Evolutionary conservation across 2,113 vertebrate species (phyloP), one percentile per base, ranked within the genome.

Genomic region (Dasyornis broadbenti): DNA sequence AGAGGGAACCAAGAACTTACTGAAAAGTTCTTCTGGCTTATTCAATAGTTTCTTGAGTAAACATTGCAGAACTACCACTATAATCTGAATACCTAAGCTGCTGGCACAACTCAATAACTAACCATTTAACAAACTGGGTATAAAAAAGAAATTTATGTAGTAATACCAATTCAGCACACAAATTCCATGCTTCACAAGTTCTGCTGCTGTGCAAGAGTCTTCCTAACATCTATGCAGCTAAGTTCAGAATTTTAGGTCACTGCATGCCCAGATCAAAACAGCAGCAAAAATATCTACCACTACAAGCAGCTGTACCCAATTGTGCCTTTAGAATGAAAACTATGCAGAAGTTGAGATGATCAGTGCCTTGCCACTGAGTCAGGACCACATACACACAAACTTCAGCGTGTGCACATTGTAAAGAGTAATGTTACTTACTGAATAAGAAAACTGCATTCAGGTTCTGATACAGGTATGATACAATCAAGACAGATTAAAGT

Each of bases 241-340:
- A 72, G 27, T 70, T 59, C 65, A 94, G 85, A 50, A 80, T 89
- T 93, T 85, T 35, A 88, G 39, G 59, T 96, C 79, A 92, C 91
- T 95, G 96, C 96, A 94, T 89, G 90, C 66, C 86, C 90, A 92
- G 33, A 80, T 95, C 76, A 96, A 90, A 96, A 95, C 89, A 98
- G 96, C 95, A 97, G 97, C 95, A 96, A 94, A 94, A 90, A 60
- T 40, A 91, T 82, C 88, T 96, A 96, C 60, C 73, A 82, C 97
- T 97, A 96, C 50, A 50, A 97, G 97, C 96, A 96, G 97, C 92
- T 86, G 65, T 72, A 92, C 97, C 96, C 82, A 95, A 76, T 63
- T 94, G 82, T 96, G 97, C 98, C 97, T 98, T 98, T 97, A 98
- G 97, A 97, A 97, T 89, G 94, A 86, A 45, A 84, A 82, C 28